Evolutionary conservation across 2,888 invertebrate species (phyloP).

Genomic region (Eustalomyia histrio): DNA sequence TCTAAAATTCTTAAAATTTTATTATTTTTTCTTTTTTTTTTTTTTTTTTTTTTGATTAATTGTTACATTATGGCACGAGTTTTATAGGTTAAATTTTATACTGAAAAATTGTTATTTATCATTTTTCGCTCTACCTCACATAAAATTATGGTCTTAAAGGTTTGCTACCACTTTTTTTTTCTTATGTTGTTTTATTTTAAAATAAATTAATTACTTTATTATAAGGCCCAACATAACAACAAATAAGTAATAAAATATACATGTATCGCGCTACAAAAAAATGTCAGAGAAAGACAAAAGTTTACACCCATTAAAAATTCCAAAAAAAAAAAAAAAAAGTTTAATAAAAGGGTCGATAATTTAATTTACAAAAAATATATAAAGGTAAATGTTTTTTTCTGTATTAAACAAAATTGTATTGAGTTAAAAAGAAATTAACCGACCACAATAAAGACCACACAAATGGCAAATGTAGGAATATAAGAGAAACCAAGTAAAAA

Average conservation of each 20-base stretch:
- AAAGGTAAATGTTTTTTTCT: not conserved
- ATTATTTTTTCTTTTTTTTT: too few species aligned
- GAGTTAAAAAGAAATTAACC: constrained; percentile 29
- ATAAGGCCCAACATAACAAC: not conserved
- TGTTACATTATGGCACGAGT: constrained; percentile 48
- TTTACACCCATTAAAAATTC: constrained; percentile 25
- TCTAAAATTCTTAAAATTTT: not conserved
- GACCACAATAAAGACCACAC: constrained; percentile 29
- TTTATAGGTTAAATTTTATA: constrained; percentile 22
- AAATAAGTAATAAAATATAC: not conserved
- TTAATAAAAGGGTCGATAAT: constrained; percentile 50
- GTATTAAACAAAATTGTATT: constrained; percentile 6
- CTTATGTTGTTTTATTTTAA: not conserved
- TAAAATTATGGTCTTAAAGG: not conserved
- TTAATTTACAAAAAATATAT: constrained; percentile 46
- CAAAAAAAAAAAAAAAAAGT: constrained; percentile 1
- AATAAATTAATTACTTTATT: constrained; percentile 51
- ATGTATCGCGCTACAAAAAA: constrained; percentile 10
- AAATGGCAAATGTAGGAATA: not conserved
- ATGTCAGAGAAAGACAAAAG: constrained; percentile 23
- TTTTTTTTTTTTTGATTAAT: constrained; percentile 54
- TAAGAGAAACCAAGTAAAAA: not conserved
- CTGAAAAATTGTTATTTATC: constrained; percentile 38
- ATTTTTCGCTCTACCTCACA: constrained; percentile 13
- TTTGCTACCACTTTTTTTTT: not conserved